Conservation (phyloP, 2,797 vertebrate genomes). For the Euthynnus affinis region DNA sequence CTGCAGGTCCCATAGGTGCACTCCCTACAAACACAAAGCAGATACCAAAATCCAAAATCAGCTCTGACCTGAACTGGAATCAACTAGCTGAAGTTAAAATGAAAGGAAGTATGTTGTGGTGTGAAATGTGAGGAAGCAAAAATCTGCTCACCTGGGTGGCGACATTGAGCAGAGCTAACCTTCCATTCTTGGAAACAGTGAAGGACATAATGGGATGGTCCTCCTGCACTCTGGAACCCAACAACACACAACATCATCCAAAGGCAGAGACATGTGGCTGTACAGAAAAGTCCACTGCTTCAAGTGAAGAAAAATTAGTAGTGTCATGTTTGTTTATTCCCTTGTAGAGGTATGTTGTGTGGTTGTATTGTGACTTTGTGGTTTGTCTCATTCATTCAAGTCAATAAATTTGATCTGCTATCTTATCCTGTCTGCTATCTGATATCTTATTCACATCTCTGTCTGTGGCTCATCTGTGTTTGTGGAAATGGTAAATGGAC, state of each 20-base stretch:
- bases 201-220: constrained; percentile 99
- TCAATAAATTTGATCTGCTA: no score
- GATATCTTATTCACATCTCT: no score
- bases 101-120: neutral
- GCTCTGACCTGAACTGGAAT: no score
- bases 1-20: constrained; percentile 99
- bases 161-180: constrained; percentile 98
- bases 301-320: no score
- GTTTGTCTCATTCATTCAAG: no score
- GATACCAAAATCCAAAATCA: neutral
- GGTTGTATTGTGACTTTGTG: no score
- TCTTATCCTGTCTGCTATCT: no score
- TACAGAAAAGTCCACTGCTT: neutral
- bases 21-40: constrained; percentile 86
- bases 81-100: neutral
- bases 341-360: no score
- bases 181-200: constrained; percentile 97
- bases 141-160: constrained; percentile 93
- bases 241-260: constrained; percentile 29
- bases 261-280: neutral
- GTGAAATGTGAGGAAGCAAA: neutral
- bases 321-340: no score
- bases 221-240: constrained; percentile 93
- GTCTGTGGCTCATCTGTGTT: no score
- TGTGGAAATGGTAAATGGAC: no score